phyloP scores from a whole-genome alignment of 2,888 invertebrate species.

The Epinotia bilunana region DNA sequence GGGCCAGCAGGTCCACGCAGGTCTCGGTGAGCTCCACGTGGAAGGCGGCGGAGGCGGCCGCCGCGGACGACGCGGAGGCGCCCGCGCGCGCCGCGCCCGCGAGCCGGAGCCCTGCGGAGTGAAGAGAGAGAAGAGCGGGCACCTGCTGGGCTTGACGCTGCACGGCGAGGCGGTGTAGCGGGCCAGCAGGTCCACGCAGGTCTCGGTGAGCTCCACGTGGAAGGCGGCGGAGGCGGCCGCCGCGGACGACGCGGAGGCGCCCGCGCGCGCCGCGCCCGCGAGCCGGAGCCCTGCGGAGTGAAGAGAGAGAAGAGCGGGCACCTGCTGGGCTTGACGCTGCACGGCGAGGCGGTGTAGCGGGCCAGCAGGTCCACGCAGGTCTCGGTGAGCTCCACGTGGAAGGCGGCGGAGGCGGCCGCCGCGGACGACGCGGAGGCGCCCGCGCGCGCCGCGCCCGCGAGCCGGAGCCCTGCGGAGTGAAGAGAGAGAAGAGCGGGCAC shows the following conservation, averaged over 20 bases:
- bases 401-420: conserved; percentile 80
- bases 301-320: not conserved
- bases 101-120: no score
- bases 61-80: conserved; percentile 43
- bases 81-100: no score
- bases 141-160: conserved; percentile 56
- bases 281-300: no score
- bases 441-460: no score
- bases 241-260: conserved; percentile 19
- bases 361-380: conserved; percentile 14
- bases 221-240: conserved; percentile 83
- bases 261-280: no score
- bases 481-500: not conserved
- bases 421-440: conserved; percentile 18
- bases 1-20: conserved; percentile 24
- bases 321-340: conserved; percentile 56
- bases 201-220: conserved; percentile 17
- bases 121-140: not conserved
- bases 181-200: conserved; percentile 13
- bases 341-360: conserved; percentile 3
- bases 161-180: conserved; percentile 3
- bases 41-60: conserved; percentile 33
- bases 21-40: conserved; percentile 20
- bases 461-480: no score
- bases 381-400: conserved; percentile 55